Evolutionary conservation across 2,797 vertebrate species (phyloP), one percentile per base, ranked within the genome.

Genomic region (Chaetophractus vellerosus): DNA sequence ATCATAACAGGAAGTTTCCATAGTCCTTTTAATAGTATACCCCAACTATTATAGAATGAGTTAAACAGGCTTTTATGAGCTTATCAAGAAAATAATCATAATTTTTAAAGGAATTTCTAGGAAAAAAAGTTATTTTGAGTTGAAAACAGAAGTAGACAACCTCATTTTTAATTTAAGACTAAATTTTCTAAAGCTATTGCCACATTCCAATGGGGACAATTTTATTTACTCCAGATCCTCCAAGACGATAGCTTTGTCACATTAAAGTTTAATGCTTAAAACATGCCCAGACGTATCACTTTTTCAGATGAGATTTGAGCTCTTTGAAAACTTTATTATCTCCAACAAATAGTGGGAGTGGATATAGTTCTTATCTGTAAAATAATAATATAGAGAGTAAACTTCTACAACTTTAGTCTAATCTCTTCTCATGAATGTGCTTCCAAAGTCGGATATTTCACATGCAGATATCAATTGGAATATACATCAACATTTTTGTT

Each of bases 31-130:
- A 84, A n/a, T n/a, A 74, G 21, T 23, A 64, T 6, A 38, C 5
- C 48, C 0, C 16, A 59, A 38, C 28, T 74, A 61, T 2, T 57
- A 18, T 8, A 48, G 12, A 80, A 45, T 59, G 10, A 92, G 4
- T 66, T 85, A 78, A 78, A 57, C 50, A 21, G 31, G 7, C 14
- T 90, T 93, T 90, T 93, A 81, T 86, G 41, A 81, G 36, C 18
- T 45, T 81, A 68, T 31, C n/a, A 80, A 28, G 26, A 88, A 93
- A 87, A 11, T 86, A 57, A 74, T 80, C 6, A 64, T 64, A 3
- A 69, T 15, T 59, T 72, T 74, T 80, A 74, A 75, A 93, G 41
- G 52, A 55, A 18, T 81, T 95, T 86, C 50, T 38, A 41, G 21
- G 74, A 26, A 24, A 61, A 81, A 38, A 21, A 28, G 31, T 50